Base-by-base conservation (phyloP, 2,797 vertebrate genomes). In the Premnoplex brunnescens region DNA sequence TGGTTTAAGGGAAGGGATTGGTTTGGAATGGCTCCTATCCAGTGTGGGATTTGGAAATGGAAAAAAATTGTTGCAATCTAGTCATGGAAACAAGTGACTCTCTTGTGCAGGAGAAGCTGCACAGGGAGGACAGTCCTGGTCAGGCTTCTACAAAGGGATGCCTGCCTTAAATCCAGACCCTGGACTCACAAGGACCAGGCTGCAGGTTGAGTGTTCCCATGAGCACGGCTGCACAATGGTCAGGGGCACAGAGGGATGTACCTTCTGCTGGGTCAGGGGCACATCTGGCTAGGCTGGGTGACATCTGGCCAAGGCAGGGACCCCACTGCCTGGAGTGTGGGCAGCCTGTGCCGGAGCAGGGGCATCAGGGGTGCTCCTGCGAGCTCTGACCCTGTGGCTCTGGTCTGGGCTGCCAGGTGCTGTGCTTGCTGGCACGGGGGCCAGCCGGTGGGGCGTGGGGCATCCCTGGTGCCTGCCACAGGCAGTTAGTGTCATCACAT, bases 301-400 rank as follows among this genome's bases (percentile, higher is more conserved):
- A 34, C 60, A 41, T 2, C 34, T 71, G 82, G 14, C 32, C 17
- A 6, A 62, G 64, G 16, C 37, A 43, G 46, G n/a, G 30, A 32
- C 26, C 8, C 67, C 17, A 7, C 16, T 19, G 34, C 3, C 18
- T 1, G 5, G 48, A 18, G 14, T 0, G 0, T 1, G 12, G 69
- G 30, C 63, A 87, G 48, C 18, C 34, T 20, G 30, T 6, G 3
- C 22, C 26, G 46, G 28, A 41, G 13, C 16, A n/a, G 43, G 30
- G 17, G 6, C 10, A 54, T 16, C 75, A 48, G 81, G 30, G 63
- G 18, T 8, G 37, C 30, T 60, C n/a, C 74, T 0, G 0, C 3
- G 3, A 0, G 0, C 26, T 24, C 43, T 1, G 0, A 10, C 16
- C 13, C 73, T 0, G 0, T 0, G 2, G 41, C 0, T 0, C 71